phyloP scores from a whole-genome alignment of 2,888 invertebrate species.

The Erebia palarica region DNA sequence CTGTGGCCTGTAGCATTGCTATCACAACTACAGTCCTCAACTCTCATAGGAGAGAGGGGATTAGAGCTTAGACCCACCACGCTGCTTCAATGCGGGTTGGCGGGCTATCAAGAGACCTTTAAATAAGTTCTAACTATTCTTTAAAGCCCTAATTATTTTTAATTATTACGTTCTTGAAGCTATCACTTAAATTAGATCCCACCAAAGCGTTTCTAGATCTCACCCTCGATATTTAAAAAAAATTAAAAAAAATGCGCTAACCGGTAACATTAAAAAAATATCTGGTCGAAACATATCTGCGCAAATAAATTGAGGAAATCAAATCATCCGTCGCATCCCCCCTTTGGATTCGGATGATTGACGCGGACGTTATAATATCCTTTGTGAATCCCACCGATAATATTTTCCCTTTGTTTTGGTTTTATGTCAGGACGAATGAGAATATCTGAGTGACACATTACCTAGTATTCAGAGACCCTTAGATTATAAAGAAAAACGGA shows the following conservation, averaged over 20 bases:
- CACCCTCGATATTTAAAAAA: background rate
- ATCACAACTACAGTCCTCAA: too few species aligned
- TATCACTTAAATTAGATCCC: background rate
- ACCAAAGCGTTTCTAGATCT: background rate
- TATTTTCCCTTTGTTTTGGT: constrained; percentile 20
- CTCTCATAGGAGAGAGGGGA: too few species aligned
- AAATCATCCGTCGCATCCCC: constrained; percentile 36
- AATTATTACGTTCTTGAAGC: too few species aligned
- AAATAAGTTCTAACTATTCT: too few species aligned
- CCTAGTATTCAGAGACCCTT: background rate
- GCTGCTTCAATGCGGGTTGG: too few species aligned
- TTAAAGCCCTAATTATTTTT: too few species aligned
- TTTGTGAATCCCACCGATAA: constrained; percentile 17
- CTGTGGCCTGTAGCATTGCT: too few species aligned
- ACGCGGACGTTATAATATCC: constrained; percentile 28
- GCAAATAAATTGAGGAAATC: constrained; percentile 40
- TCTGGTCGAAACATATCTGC: constrained; percentile 26
- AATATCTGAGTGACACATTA: background rate
- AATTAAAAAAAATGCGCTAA: constrained; percentile 14
- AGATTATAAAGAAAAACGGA: background rate
- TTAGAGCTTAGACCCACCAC: too few species aligned
- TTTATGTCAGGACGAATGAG: constrained; percentile 1
- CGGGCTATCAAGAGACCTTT: too few species aligned
- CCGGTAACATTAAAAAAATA: constrained; percentile 28
- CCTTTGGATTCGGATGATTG: constrained; percentile 34